phyloP scores from a whole-genome alignment of 2,113 vertebrate genomes.

The Dipodomys stephensi region DNA sequence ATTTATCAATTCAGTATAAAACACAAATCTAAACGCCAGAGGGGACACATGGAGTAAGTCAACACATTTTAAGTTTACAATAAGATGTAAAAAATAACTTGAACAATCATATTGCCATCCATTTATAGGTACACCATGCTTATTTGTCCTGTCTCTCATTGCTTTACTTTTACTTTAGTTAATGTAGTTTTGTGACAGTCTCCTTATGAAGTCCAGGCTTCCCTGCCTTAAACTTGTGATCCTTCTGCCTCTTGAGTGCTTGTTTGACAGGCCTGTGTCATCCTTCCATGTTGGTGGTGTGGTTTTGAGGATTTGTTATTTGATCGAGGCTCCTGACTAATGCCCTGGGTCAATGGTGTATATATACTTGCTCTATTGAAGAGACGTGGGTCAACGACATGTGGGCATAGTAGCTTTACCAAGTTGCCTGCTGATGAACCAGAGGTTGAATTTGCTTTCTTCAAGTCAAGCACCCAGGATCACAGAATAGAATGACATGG shows the following conservation, averaged over 20 bases:
- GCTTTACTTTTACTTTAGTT: background rate
- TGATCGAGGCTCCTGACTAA: background rate
- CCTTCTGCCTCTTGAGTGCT: too few species aligned
- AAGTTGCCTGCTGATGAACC: background rate
- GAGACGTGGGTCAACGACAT: background rate
- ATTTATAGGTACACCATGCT: too few species aligned
- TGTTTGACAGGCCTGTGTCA: background rate
- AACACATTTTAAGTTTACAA: background rate
- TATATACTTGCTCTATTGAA: background rate
- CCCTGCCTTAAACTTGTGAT: background rate
- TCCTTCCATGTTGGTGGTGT: background rate
- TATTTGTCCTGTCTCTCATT: too few species aligned
- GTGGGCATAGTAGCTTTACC: background rate
- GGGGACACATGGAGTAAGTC: background rate
- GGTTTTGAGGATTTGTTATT: background rate
- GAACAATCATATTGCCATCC: too few species aligned
- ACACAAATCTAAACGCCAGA: constrained; percentile 21
- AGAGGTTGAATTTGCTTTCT: background rate
- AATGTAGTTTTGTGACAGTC: background rate
- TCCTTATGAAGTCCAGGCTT: background rate
- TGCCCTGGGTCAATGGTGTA: background rate
- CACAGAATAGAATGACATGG: background rate
- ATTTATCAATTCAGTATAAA: constrained; percentile 47
- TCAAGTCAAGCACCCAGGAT: background rate
- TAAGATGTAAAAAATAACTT: background rate